A percentile compares a stretch with the other conserved stretches of the same genome.
Conservation (phyloP, 2,113 vertebrate species). For the Percina caprodes region DNA sequence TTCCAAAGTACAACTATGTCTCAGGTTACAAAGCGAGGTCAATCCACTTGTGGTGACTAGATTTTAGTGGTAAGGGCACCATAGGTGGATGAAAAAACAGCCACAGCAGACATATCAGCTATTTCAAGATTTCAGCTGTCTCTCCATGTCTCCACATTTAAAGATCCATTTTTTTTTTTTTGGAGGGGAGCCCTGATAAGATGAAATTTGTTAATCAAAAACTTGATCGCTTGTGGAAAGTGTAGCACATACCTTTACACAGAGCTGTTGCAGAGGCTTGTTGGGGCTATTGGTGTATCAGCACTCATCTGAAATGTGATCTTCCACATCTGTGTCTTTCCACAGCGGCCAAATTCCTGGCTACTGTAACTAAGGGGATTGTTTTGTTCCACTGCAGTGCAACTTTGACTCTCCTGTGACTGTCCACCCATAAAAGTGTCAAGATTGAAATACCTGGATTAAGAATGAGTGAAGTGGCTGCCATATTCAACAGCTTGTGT, state of each 20-base stretch:
- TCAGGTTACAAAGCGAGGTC: slow-evolving; percentile 87
- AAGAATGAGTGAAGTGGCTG: slow-evolving; percentile 63
- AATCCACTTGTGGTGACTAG: slow-evolving; percentile 83
- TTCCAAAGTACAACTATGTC: slow-evolving; percentile 78
- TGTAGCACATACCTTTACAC: slow-evolving; percentile 55
- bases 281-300: slow-evolving; percentile 56
- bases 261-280: slow-evolving; percentile 74
- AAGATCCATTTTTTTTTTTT: slow-evolving; percentile 7
- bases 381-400: slow-evolving; percentile 76
- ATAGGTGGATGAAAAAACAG: slow-evolving; percentile 65
- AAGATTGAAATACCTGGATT: slow-evolving; percentile 83
- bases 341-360: slow-evolving; percentile 70
- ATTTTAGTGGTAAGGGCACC: slow-evolving; percentile 65
- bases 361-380: slow-evolving; percentile 83
- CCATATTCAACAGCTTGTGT: slow-evolving; percentile 73
- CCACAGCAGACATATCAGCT: slow-evolving; percentile 43
- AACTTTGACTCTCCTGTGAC: slow-evolving; percentile 73
- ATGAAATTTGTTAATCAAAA: slow-evolving; percentile 52
- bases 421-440: slow-evolving; percentile 84
- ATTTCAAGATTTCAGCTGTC: slow-evolving; percentile 71
- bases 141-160: slow-evolving; percentile 24
- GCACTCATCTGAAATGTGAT: slow-evolving; percentile 81
- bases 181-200: background rate
- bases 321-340: slow-evolving; percentile 80
- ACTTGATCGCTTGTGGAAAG: slow-evolving; percentile 43